Percentiles rank a stretch among this genome's conserved stretches.
These are phyloP conservation scores for Acestrorhynchus altus DNA, from an alignment of 2,797 vertebrate species.

Conservation along the genomic window DNA sequence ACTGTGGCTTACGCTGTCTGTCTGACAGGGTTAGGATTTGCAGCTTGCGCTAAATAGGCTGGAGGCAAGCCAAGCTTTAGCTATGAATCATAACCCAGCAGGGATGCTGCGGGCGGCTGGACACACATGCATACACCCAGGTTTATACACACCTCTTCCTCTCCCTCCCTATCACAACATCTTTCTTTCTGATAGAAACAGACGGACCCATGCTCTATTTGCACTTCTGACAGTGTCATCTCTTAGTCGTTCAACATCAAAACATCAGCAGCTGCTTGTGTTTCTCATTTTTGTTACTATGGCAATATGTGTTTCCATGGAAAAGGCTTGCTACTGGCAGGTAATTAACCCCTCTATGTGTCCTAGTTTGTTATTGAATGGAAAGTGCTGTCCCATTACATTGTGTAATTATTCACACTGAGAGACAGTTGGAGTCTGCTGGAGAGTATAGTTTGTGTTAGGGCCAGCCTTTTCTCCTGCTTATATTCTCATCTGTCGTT, in stretches of 20 bases:
- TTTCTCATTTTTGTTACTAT: conserved; percentile 64
- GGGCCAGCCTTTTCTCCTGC: neutral
- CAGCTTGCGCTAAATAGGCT: conserved; percentile 40
- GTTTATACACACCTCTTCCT: conserved; percentile 16
- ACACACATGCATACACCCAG: neutral
- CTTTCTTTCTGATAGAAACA: conserved; percentile 28
- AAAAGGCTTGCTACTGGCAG: conserved; percentile 58
- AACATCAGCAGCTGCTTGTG: conserved; percentile 45
- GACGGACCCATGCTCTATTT: conserved; percentile 46
- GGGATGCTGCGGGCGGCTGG: conserved; percentile 15
- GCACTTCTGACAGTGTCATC: conserved; percentile 56
- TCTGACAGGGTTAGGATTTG: conserved; percentile 40
- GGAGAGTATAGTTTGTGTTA: neutral
- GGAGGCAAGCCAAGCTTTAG: conserved; percentile 36
- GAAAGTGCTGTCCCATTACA: conserved; percentile 25
- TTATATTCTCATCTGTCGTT: neutral
- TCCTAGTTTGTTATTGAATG: conserved; percentile 40
- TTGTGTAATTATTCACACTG: conserved; percentile 13
- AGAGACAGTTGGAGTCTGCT: neutral
- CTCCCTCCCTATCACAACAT: neutral
- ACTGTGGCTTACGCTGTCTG: conserved; percentile 8
- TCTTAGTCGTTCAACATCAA: conserved; percentile 55
- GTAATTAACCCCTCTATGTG: conserved; percentile 61
- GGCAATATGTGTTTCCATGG: conserved; percentile 64
- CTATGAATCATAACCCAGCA: conserved; percentile 43